Base-by-base conservation (phyloP, 2,113 vertebrate genomes). In the Burhinus bistriatus region DNA sequence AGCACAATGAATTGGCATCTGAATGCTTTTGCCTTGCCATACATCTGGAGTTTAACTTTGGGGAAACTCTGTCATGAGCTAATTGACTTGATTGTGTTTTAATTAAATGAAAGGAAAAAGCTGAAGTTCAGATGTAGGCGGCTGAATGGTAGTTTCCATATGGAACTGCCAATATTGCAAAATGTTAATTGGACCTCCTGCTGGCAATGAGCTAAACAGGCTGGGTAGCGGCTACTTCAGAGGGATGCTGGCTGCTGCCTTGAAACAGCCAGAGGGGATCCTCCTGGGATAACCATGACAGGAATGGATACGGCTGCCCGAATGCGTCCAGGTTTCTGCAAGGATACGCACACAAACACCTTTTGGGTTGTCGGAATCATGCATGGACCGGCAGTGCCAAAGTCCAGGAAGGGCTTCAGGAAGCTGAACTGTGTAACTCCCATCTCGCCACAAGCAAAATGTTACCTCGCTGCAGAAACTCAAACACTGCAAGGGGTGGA, bases 101-200 rank as follows among this genome's bases (percentile, higher is more conserved):
- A 96, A 97, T 94, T 92, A 96, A 97, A 95, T 87, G 86, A 89
- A 90, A 95, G 89, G 68, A 69, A 82, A 96, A 96, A 89, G 89
- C 59, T 88, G 83, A 52, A 58, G 84, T 92, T 97, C 96, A 95
- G 40, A 95, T 64, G 91, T 95, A 87, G 93, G 86, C 20, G 8
- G 85, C 59, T 91, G 93, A 93, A 95, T 87, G 44, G 86, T 95
- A 90, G 66, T 95, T 97, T 96, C 90, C 97, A 95, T 87, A 92
- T 94, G 86, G 83, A 78, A 85, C 96, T 86, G 83, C 88, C 49
- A 96, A 78, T 96, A 86, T 62, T 71, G 66, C 81, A 91, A 96
- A 97, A 97, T 94, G 96, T 95, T 96, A 97, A 97, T 93, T 95
- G 95, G 93, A 82, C 70, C 94, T 92, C 95, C 94, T 16, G 62